Base-by-base conservation (phyloP, 2,888 invertebrate genomes). In the Deilephila elpenor region DNA sequence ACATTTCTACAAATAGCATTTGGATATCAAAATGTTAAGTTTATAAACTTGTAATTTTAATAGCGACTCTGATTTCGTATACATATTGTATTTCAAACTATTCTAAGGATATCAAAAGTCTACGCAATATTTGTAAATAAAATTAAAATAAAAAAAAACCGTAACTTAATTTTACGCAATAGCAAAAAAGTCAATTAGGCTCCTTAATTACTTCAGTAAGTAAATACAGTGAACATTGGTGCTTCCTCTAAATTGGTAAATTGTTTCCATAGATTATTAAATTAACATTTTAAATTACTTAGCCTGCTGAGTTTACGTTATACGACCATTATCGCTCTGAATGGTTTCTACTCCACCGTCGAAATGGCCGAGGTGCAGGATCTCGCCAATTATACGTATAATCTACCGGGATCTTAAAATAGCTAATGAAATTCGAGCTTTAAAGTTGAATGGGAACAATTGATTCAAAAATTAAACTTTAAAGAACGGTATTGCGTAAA, bases 241-340 rank as follows among this genome's bases (percentile, higher is more conserved):
- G 56, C 19, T 61, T 34, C 14, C 29, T 32, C 19, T 61, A 19
- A 61, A 32, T 61, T 32, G 32, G 14, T 61, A 32, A 19, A 61
- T 19, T 61, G 19, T 19, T 61, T 17, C 32, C 19, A 5, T 37
- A 19, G 19, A 19, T 17, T 61, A 64, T 64, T 37, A 64, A 64
- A 64, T 64, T 64, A 64, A 64, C 37, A 64, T 70, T 72, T 74
- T 71, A 25, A 70, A 59, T n/a, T 32, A 61, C 61, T 53, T 53
- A 53, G 53, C 53, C 19, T 53, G 53, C 53, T 61, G 32, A 61
- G 34, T 61, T 61, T 19, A 19, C 32, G 17, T 61, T 29, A 29
- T 53, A 60, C 53, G 20, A 25, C 44, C 53, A 25, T 61, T 61
- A 74, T 34, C 60, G 44, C 34, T 56, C 71, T 20, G 1, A 64